Base-by-base conservation (phyloP, 2,113 vertebrate genomes). In the Drymodes brunneopygia region DNA sequence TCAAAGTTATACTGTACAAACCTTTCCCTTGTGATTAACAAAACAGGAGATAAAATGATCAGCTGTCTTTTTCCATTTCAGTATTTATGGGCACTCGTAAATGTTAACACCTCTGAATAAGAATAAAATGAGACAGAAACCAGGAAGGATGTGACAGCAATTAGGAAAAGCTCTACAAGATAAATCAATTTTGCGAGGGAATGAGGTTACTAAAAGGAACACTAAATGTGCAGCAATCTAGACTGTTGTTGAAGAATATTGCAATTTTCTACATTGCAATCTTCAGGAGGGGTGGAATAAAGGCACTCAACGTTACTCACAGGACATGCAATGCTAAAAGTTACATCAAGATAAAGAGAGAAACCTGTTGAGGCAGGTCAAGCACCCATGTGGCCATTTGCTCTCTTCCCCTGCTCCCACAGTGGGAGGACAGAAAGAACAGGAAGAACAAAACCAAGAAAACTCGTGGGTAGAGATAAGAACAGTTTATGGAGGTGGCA, bases 21-120 rank as follows among this genome's bases (percentile, higher is more conserved):
- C 53, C 16, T 71, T 85, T 79, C 44, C 48, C 78, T 64, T 66
- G 44, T 74, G 84, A 53, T 86, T 84, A 89, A 91, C 60, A 78
- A 91, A 96, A 66, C 5, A 64, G 69, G 51, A 92, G 70, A 81
- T 45, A 95, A 90, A 93, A 80, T 21, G 33, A 79, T 35, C 61
- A n/a, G 62, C 53, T 79, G 29, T 45, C n/a, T 45, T 45, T 45
- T 45, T 45, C 44, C 44, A 45, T 45, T 45, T 19, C 44, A 45
- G 19, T 45, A 45, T 45, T 45, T 45, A 45, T 9, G 19, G 44
- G 44, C 44, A 45, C 44, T 45, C 44, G 18, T 45, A 45, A 45
- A 45, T 45, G 44, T 45, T 45, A 45, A 45, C 44, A 45, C 44
- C 44, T 45, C 44, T 45, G 44, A 45, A 45, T 45, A 45, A 45